Evolutionary conservation across 2,113 vertebrate genomes (phyloP).

Genomic region (Lynx canadensis): DNA sequence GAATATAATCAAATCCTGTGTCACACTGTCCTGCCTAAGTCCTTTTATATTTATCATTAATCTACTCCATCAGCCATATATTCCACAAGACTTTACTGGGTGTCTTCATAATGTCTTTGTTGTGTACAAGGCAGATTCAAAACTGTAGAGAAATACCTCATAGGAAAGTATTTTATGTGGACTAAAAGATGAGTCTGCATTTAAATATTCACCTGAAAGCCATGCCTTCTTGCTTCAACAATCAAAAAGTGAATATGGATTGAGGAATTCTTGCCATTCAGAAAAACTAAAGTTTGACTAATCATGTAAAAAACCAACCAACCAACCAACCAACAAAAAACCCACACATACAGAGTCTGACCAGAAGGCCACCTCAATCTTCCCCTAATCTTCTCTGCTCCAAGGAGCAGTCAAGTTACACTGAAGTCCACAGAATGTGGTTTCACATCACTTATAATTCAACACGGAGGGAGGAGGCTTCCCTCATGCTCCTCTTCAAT

Average conservation of each 20-base stretch:
- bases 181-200: neutral
- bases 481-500: neutral
- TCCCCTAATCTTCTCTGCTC: neutral
- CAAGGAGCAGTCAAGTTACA: neutral
- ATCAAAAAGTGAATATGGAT: neutral
- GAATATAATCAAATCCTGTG: neutral
- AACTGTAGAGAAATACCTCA: neutral
- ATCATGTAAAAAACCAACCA: neutral
- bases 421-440: no score
- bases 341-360: neutral
- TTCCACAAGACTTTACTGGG: neutral
- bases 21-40: neutral
- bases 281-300: neutral
- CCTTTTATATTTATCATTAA: neutral
- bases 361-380: neutral
- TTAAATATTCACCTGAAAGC: neutral
- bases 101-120: neutral
- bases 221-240: neutral
- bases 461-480: neutral
- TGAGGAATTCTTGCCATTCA: neutral
- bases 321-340: neutral
- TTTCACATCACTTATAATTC: neutral
- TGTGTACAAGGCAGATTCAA: neutral
- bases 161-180: neutral
- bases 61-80: neutral